These are phyloP conservation scores for Rotaria sp. DNA, from an alignment of 2,888 invertebrate genomes.

Conservation along the genomic window DNA sequence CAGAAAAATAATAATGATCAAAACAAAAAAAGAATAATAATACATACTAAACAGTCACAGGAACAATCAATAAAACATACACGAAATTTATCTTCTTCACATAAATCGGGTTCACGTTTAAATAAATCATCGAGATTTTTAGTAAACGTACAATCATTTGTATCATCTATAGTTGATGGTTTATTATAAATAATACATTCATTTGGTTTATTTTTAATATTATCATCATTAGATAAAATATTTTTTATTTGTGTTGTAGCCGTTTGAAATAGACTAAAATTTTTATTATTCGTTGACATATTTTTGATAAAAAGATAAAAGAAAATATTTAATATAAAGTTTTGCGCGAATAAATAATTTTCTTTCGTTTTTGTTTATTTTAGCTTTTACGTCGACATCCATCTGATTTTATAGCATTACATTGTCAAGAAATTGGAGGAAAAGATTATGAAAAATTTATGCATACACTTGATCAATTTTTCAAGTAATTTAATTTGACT, in stretches of 20 bases:
- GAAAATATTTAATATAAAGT: neutral
- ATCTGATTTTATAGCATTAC: constrained; percentile 78
- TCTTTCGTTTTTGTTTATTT: neutral
- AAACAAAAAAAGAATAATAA: no score
- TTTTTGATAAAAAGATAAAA: neutral
- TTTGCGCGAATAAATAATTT: neutral
- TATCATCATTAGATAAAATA: no score
- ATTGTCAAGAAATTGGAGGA: constrained; percentile 90
- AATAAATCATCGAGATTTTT: no score
- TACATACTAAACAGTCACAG: neutral
- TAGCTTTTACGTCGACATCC: neutral
- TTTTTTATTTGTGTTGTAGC: neutral
- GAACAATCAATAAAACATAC: constrained; percentile 1
- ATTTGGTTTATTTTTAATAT: neutral
- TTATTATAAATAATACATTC: neutral
- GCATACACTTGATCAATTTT: constrained; percentile 83
- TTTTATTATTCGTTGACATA: no score
- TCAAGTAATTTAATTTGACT: constrained; percentile 61
- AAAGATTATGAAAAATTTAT: constrained; percentile 86
- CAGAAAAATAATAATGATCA: no score
- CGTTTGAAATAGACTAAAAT: no score
- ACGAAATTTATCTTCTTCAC: constrained; percentile 10
- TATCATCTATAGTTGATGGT: neutral
- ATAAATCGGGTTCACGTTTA: no score
- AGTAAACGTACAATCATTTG: no score